Evolutionary conservation across 2,888 invertebrate species (phyloP), one percentile per base, ranked within the genome.

Genomic region (Lithodes maja): DNA sequence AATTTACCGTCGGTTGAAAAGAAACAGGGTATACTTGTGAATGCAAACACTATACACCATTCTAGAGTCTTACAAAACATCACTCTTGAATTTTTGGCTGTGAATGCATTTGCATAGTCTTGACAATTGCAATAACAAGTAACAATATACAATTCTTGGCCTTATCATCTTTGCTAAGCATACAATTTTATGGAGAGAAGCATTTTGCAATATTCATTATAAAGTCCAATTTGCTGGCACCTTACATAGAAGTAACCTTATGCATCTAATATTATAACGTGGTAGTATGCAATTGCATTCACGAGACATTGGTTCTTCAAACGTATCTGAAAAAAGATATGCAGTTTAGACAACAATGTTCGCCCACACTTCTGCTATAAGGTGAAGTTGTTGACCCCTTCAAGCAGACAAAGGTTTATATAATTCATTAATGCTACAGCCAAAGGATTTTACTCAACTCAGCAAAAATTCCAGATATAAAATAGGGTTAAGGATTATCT

Each of bases 71-170:
- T 87, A 87, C 83, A 82, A 88, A 88, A 87, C 78, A 83, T 69
- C 87, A 87, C 87, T 87, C 83, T 61, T 77, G n/a, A 78, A 88
- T 69, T 83, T 87, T 68, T 88, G 78, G 79, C 50, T 68, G 84
- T 88, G 88, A 84, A 88, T 88, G 88, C 88, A 88, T 84, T 88
- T 88, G 88, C 88, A 88, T 88, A 68, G 68, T 52, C 79, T 54
- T 61, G 7, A 53, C 53, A 15, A 74, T 68, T 78, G 79, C 78
- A 84, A 77, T 61, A 50, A 75, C 55, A 71, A 77, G 49, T 12
- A 49, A 12, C 50, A 33, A 12, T 49, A 77, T 33, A 33, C 12
- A 77, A 50, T 77, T 12, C n/a, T 77, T 77, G 12, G 49, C 54
- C 55, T 69, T 49, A 71, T 74, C 68, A 33, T 78, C 78, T 68